Evolutionary conservation across 2,113 vertebrate genomes (phyloP).

Genomic region (Anguilla japonica): DNA sequence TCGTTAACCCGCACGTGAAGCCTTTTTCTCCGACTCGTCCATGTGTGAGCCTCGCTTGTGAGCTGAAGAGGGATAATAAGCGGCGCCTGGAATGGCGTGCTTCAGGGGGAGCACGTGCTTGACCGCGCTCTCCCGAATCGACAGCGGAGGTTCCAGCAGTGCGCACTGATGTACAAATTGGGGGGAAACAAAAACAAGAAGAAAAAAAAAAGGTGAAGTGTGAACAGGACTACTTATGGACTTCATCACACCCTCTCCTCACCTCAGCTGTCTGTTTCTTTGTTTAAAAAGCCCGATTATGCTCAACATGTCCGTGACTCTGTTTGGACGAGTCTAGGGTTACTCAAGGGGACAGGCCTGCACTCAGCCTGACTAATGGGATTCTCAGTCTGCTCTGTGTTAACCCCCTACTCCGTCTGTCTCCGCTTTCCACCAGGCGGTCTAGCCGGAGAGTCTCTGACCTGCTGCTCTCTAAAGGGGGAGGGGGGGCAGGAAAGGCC

Average conservation of each 20-base stretch:
- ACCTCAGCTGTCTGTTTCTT: not conserved
- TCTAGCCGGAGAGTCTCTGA: not conserved
- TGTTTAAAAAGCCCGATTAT: not conserved
- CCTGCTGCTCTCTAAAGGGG: constrained; percentile 12
- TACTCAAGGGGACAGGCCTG: constrained; percentile 33
- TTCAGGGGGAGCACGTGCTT: too few relatives aligned
- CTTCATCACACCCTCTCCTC: not conserved
- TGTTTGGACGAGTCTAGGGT: constrained; percentile 25
- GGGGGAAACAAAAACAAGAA: too few relatives aligned
- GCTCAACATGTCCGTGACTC: not conserved
- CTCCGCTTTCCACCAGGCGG: not conserved
- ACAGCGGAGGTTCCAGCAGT: too few relatives aligned
- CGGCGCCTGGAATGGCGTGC: too few relatives aligned
- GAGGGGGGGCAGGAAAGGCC: constrained; percentile 10
- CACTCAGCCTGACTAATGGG: constrained; percentile 14
- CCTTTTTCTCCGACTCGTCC: too few relatives aligned
- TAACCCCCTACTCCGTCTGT: constrained; percentile 14
- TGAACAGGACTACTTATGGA: not conserved
- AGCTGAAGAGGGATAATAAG: too few relatives aligned
- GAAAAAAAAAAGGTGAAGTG: not conserved
- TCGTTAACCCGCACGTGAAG: too few relatives aligned
- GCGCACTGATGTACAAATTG: too few relatives aligned
- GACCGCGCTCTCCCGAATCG: too few relatives aligned
- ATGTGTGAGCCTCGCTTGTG: too few relatives aligned
- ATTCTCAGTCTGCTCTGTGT: not conserved